Evolutionary conservation across 2,888 invertebrate genomes (phyloP).

Genomic region (Conchocele bisecta): DNA sequence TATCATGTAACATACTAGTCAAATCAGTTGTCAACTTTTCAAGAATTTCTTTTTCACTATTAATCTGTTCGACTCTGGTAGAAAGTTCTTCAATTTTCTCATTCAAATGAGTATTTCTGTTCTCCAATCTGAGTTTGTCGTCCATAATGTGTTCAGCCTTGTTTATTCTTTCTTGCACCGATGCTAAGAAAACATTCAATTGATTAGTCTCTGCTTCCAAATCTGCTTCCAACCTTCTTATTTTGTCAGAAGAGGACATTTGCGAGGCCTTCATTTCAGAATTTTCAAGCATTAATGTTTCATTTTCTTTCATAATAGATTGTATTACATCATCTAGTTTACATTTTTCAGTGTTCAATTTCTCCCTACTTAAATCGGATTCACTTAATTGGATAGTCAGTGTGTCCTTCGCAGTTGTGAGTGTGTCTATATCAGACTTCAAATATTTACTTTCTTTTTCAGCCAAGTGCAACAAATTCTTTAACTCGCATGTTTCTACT

Average conservation of each 20-base stretch:
- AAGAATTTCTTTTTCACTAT: constrained; percentile 38
- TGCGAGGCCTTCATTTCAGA: not conserved
- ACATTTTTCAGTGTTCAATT: not conserved
- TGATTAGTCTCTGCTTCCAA: too few relatives aligned
- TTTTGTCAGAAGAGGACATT: too few relatives aligned
- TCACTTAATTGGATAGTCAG: constrained; percentile 16
- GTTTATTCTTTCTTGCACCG: constrained; percentile 31
- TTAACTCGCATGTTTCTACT: not conserved
- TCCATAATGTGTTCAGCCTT: constrained; percentile 33
- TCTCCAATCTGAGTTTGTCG: constrained; percentile 15
- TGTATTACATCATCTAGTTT: constrained; percentile 1
- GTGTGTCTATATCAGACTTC: not conserved
- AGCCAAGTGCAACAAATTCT: too few relatives aligned
- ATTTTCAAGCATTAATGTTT: constrained; percentile 14
- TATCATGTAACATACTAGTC: constrained; percentile 50
- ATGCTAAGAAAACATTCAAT: too few relatives aligned
- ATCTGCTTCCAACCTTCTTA: constrained; percentile 16
- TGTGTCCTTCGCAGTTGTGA: constrained; percentile 7
- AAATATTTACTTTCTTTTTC: not conserved
- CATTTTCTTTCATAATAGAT: constrained; percentile 3
- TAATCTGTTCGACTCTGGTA: constrained; percentile 14
- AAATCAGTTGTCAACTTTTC: constrained; percentile 44
- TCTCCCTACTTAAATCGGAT: not conserved
- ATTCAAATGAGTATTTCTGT: constrained; percentile 31
- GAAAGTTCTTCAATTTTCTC: constrained; percentile 29